Evolutionary conservation across 2,113 vertebrate species (phyloP).

Genomic region (Chamaetylas fuelleborni): DNA sequence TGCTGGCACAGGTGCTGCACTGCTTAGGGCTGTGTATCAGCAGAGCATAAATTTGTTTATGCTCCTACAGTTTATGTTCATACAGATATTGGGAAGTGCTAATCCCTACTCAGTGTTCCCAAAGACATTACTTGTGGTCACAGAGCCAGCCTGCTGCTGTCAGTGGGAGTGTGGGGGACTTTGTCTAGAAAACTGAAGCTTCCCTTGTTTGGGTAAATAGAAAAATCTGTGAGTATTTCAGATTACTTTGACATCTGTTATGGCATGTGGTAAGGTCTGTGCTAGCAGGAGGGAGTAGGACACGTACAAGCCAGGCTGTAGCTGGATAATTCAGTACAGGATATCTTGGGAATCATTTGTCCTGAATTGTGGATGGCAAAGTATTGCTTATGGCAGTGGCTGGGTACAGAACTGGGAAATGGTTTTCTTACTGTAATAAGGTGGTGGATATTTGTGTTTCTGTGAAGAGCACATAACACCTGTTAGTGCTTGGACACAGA

Average conservation of each 20-base stretch:
- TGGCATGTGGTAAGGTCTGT: neutral
- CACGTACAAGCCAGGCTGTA: neutral
- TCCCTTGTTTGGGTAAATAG: neutral
- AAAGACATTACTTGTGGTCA: neutral
- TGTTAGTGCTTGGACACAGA: neutral
- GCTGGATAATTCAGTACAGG: neutral
- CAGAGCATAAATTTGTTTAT: neutral
- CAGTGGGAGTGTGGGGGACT: neutral
- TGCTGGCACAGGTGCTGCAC: neutral
- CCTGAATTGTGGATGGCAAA: neutral
- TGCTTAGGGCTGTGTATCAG: neutral
- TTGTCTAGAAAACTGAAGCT: neutral
- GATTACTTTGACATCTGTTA: neutral
- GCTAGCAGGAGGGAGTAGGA: neutral
- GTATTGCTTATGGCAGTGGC: neutral
- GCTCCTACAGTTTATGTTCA: neutral
- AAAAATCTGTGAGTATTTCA: constrained; percentile 9
- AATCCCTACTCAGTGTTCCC: neutral
- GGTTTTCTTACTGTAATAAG: neutral
- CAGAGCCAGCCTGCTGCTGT: neutral
- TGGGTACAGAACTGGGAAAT: neutral
- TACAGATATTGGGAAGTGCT: neutral
- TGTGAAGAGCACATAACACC: neutral
- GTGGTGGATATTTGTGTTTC: neutral
- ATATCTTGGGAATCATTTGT: neutral